Base-by-base conservation (phyloP, 2,113 vertebrate genomes). In the Pachycephala philippinensis region DNA sequence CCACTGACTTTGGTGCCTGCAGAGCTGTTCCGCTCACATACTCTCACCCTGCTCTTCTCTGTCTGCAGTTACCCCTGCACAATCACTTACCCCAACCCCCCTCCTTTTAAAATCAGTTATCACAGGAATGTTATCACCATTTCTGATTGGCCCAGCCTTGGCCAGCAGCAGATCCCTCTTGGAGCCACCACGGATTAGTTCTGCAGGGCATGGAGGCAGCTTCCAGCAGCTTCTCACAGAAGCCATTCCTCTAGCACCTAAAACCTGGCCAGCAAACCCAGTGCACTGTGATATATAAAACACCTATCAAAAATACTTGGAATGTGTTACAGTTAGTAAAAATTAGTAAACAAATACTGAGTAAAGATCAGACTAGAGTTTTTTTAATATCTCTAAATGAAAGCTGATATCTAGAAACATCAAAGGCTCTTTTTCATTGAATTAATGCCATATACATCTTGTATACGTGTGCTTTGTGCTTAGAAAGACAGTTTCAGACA, bases 131-230 rank as follows among this genome's bases (percentile, higher is more conserved):
- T 49, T 49, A 20, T 2, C 13, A 65, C 13, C 30, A 16, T 40
- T 19, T 56, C 70, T 56, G n/a, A 24, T 3, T 12, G 18, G 18
- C 15, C n/a, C n/a, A 64, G n/a, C 28, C 19, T 84, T 47, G 23
- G 30, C 35, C 53, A 40, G 53, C 0, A 0, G 28, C 30, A 7
- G 0, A 0, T 49, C 30, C 0, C 0, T 47, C 19, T 40, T 37
- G 60, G 18, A 75, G 13, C 13, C 24, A 30, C 15, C 20, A 21
- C 31, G 26, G 11, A n/a, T 16, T 35, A 19, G 16, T 10, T 76
- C 30, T 42, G 20, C 30, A 50, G 31, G 20, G 16, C 16, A 6
- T 35, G 61, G 35, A 42, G 42, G 35, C 26, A 35, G 26, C 16
- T 85, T 35, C 35, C 26, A 35, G 13, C 20, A 35, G 6, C 23